Percentiles rank a stretch among this genome's conserved stretches.
Evolutionary conservation across 2,113 vertebrate genomes (phyloP).

Genomic region (Electrona antarctica): DNA sequence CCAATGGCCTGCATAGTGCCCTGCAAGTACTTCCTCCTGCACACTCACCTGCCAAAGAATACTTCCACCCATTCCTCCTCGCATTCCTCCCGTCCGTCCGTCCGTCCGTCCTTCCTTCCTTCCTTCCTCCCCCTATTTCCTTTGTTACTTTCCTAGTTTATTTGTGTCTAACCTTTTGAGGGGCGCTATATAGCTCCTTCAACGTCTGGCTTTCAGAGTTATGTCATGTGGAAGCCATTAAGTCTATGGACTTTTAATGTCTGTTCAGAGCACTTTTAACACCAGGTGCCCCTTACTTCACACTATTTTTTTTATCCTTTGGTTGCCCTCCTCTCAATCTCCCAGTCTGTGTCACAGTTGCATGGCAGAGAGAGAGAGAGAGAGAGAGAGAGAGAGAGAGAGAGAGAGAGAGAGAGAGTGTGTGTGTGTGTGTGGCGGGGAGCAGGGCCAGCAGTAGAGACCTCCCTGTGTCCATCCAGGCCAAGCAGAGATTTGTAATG

Average conservation of each 20-base stretch:
- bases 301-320: not conserved
- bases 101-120: constrained; percentile 10
- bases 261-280: no score
- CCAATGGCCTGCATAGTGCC: constrained; percentile 56
- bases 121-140: not conserved
- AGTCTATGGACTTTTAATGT: no score
- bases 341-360: constrained; percentile 59
- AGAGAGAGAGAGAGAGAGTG: not conserved
- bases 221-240: no score
- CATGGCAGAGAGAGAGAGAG: constrained; percentile 51
- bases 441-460: constrained; percentile 64
- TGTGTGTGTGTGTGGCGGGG: not conserved
- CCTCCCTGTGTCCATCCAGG: constrained; percentile 65
- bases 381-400: not conserved
- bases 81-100: constrained; percentile 12
- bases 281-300: not conserved
- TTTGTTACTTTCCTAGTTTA: constrained; percentile 11
- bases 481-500: constrained; percentile 74
- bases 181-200: constrained; percentile 14
- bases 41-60: constrained; percentile 31
- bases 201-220: constrained; percentile 1
- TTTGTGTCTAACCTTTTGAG: no score
- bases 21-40: constrained; percentile 42
- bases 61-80: constrained; percentile 20
- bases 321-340: constrained; percentile 19